phyloP scores from a whole-genome alignment of 2,797 vertebrate species.

The Uromys caudimaculatus region DNA sequence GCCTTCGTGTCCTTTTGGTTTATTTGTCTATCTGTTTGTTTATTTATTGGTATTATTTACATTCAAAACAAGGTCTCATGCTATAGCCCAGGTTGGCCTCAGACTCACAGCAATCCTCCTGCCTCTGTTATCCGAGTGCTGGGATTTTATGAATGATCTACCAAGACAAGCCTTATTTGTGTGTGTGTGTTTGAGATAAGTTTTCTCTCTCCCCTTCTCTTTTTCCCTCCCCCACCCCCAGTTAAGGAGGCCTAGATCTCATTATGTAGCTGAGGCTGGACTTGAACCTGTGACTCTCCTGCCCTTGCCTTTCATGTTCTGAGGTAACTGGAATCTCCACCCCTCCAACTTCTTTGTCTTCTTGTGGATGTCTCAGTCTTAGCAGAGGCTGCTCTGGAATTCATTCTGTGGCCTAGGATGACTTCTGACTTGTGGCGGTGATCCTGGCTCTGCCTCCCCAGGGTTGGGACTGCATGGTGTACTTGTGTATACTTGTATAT shows the following conservation, averaged over 20 bases:
- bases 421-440: background rate
- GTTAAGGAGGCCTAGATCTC: background rate
- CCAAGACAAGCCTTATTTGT: background rate
- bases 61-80: background rate
- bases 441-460: background rate
- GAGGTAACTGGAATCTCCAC: background rate
- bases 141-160: background rate
- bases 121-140: background rate
- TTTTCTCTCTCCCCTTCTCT: background rate
- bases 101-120: background rate
- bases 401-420: background rate
- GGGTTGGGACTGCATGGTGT: background rate
- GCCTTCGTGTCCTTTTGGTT: background rate
- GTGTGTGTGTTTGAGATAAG: background rate
- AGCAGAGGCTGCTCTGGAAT: background rate
- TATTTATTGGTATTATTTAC: background rate
- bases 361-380: background rate
- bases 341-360: background rate
- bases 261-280: background rate
- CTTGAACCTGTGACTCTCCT: background rate
- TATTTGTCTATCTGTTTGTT: background rate
- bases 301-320: background rate
- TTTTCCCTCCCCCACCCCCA: background rate
- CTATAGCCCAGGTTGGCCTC: background rate
- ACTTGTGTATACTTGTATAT: background rate